Evolutionary conservation across 2,113 vertebrate genomes (phyloP).

Genomic region (Rhinolophus sinicus): DNA sequence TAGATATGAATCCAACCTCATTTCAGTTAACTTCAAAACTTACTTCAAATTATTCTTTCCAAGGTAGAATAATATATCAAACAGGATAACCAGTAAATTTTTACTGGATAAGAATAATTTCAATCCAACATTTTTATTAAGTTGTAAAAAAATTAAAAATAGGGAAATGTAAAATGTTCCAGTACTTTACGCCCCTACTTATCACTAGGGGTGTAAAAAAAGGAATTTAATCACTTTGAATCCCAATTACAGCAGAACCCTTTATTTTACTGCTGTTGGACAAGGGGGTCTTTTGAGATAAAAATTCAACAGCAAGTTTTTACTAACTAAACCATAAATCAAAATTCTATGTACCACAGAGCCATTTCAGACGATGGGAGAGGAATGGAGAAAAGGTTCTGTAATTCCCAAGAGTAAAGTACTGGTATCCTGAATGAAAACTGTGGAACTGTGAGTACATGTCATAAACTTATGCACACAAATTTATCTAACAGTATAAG

Average conservation of each 20-base stretch:
- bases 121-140: slow-evolving; percentile 55
- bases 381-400: neutral
- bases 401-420: neutral
- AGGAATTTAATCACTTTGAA: neutral
- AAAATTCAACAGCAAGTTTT: neutral
- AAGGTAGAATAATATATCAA: slow-evolving; percentile 7
- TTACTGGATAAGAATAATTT: slow-evolving; percentile 32
- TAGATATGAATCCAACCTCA: slow-evolving; percentile 38
- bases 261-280: neutral
- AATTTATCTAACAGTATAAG: neutral
- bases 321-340: neutral
- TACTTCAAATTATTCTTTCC: slow-evolving; percentile 34
- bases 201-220: neutral
- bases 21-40: slow-evolving; percentile 52
- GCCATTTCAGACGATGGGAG: neutral
- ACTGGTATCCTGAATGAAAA: neutral
- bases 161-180: neutral
- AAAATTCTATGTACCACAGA: neutral
- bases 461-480: neutral
- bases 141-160: slow-evolving; percentile 36
- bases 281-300: neutral
- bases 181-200: neutral
- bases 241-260: neutral
- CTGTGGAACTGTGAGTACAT: neutral
- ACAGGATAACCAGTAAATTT: slow-evolving; percentile 17